Evolutionary conservation across 2,113 vertebrate genomes (phyloP).

Genomic region (Phylloscopus whistleri): DNA sequence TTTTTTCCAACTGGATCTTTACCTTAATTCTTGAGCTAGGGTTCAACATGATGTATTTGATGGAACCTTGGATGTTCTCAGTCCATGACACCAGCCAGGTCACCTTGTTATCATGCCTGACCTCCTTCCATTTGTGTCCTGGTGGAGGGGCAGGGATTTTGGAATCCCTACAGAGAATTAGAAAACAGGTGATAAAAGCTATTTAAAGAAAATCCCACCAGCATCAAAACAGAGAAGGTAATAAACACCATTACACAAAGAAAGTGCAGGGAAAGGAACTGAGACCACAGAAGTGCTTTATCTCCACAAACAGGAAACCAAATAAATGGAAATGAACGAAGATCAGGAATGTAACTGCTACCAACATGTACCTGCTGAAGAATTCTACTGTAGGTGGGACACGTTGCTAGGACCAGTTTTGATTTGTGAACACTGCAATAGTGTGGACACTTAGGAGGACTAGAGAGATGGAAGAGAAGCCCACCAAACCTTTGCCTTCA

Average conservation of each 20-base stretch:
- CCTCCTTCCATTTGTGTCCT: constrained; percentile 93
- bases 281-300: background rate
- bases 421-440: background rate
- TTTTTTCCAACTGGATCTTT: background rate
- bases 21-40: constrained; percentile 98
- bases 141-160: constrained; percentile 88
- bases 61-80: constrained; percentile 96
- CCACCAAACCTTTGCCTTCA: background rate
- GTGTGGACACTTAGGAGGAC: background rate
- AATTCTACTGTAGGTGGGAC: background rate
- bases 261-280: background rate
- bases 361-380: background rate
- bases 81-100: constrained; percentile 98
- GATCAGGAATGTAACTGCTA: background rate
- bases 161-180: constrained; percentile 80
- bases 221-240: background rate
- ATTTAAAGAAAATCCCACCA: background rate
- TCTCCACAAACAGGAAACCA: background rate
- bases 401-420: background rate
- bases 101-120: constrained; percentile 94
- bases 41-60: constrained; percentile 98
- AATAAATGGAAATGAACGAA: background rate
- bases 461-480: background rate
- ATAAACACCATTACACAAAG: background rate
- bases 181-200: background rate